Evolutionary conservation across 2,113 vertebrate genomes (phyloP).

Genomic region (Varanus komodoensis): DNA sequence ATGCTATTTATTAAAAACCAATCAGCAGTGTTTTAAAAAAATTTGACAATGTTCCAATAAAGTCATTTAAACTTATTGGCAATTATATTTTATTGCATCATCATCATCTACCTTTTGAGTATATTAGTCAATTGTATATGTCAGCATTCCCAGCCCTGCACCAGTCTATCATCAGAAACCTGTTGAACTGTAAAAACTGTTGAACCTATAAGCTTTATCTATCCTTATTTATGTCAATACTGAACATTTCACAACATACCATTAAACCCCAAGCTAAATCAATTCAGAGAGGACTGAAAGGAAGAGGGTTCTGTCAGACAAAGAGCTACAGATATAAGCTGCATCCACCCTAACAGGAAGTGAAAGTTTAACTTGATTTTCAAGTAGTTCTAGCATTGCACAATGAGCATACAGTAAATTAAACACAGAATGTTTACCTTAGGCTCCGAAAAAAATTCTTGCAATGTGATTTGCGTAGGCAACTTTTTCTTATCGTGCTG

Average conservation of each 20-base stretch:
- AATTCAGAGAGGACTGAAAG: slow-evolving; percentile 31
- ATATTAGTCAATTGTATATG: neutral
- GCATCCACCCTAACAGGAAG: slow-evolving; percentile 32
- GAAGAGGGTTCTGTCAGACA: neutral
- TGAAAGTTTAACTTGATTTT: slow-evolving; percentile 46
- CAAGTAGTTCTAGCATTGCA: slow-evolving; percentile 30
- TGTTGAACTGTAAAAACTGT: neutral
- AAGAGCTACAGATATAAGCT: slow-evolving; percentile 26
- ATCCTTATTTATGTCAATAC: slow-evolving; percentile 19
- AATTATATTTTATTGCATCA: neutral
- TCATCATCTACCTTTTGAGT: neutral
- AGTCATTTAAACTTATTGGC: neutral
- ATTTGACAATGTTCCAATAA: neutral
- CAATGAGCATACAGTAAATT: neutral
- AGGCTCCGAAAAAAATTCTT: neutral
- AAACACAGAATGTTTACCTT: slow-evolving; percentile 32
- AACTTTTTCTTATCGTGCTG: neutral
- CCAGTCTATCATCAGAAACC: slow-evolving; percentile 3
- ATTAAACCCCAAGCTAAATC: slow-evolving; percentile 30
- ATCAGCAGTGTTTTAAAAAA: neutral
- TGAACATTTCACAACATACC: neutral
- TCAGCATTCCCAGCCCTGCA: neutral
- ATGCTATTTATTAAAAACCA: neutral
- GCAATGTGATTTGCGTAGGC: slow-evolving; percentile 16
- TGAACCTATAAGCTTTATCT: slow-evolving; percentile 14